phyloP scores from a whole-genome alignment of 2,888 invertebrate genomes.

The Cistogaster globosa region DNA sequence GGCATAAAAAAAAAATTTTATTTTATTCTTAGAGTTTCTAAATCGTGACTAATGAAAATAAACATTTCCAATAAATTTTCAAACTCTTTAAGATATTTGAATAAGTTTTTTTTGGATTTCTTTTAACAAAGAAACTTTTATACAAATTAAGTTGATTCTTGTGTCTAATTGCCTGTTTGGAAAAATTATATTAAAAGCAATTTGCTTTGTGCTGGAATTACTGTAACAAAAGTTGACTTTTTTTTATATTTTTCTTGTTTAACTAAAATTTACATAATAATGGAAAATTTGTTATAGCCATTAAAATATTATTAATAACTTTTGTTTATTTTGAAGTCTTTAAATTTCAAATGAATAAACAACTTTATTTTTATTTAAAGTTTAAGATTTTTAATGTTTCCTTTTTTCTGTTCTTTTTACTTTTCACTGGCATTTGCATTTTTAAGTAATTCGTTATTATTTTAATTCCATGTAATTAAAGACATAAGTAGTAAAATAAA shows the following conservation, averaged over 20 bases:
- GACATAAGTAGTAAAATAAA: constrained; percentile 28
- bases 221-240: constrained; percentile 19
- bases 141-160: constrained; percentile 25
- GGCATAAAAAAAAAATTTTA: background rate
- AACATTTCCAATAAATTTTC: constrained; percentile 43
- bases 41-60: constrained; percentile 52
- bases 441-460: constrained; percentile 27
- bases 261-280: constrained; percentile 34
- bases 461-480: constrained; percentile 19
- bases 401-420: no score
- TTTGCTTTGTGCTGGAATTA: constrained; percentile 22
- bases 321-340: constrained; percentile 42
- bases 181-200: background rate
- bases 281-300: background rate
- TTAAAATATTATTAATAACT: constrained; percentile 26
- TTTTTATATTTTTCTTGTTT: constrained; percentile 9
- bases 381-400: background rate
- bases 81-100: constrained; percentile 17
- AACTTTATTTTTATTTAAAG: background rate
- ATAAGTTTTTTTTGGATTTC: background rate
- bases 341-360: no score
- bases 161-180: no score
- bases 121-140: constrained; percentile 20
- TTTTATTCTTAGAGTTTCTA: background rate
- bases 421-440: constrained; percentile 6